Percentiles rank a stretch among this genome's conserved stretches.
Evolutionary conservation across 1,140 invertebrate species (phyloP).

Genomic region (Drosophila arawakana): DNA sequence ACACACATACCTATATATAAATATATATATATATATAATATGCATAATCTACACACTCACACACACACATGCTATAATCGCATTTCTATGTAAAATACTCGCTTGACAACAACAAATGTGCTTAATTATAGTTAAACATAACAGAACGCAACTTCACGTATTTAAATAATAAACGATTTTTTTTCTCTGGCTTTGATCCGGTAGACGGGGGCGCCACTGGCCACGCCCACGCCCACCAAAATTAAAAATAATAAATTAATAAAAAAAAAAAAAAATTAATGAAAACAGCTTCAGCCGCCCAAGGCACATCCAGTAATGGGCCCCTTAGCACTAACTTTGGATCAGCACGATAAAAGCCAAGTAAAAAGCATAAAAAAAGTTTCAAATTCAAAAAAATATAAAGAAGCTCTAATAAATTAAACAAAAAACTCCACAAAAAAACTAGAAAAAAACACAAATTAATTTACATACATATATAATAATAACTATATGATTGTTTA

Average conservation of each 20-base stretch:
- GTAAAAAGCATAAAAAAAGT: conserved; percentile 18
- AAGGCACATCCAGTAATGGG: conserved; percentile 42
- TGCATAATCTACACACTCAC: conserved; percentile 12
- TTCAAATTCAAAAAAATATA: conserved; percentile 3
- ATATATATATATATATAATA: conserved; percentile 18
- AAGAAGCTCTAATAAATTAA: conserved; percentile 5
- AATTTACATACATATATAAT: conserved; percentile 35
- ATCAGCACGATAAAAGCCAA: conserved; percentile 44
- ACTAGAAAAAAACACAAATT: conserved; percentile 18
- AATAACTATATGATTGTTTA: conserved; percentile 45
- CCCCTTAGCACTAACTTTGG: conserved; percentile 43
- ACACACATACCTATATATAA: conserved; percentile 21
- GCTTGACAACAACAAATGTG: conserved; percentile 34
- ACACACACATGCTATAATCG: conserved; percentile 28
- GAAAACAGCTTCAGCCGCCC: conserved; percentile 39
- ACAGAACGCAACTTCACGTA: conserved; percentile 25
- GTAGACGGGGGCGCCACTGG: conserved; percentile 54
- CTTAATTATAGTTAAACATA: conserved; percentile 36
- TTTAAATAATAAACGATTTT: conserved; percentile 15
- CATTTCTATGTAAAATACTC: conserved; percentile 59
- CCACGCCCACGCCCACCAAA: conserved; percentile 65
- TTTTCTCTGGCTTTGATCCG: conserved; percentile 43
- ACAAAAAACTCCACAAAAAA: conserved; percentile 1
- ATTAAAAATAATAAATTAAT: conserved; percentile 15
- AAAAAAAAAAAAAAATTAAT: conserved; percentile 4